Percentiles rank a stretch among this genome's conserved stretches.
Evolutionary conservation across 2,888 invertebrate genomes (phyloP).

Genomic region (Molorchus minor): DNA sequence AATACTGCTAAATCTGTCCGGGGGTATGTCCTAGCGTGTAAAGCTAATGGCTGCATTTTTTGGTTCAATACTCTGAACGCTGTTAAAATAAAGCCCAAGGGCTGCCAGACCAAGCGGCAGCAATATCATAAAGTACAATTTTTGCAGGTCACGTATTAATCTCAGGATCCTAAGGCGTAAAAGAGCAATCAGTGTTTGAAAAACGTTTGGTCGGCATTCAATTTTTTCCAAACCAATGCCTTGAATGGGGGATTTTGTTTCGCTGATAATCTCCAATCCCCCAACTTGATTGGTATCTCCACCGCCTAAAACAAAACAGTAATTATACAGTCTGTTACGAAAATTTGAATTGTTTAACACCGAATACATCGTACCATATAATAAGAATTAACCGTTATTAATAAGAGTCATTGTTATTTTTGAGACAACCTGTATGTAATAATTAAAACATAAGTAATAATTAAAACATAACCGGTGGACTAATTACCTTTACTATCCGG

Average conservation of each 20-base stretch:
- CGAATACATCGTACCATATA: no score
- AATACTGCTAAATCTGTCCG: conserved; percentile 70
- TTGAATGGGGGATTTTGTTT: conserved; percentile 66
- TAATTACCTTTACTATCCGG: conserved; percentile 44
- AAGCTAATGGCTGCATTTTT: conserved; percentile 70
- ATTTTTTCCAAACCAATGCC: conserved; percentile 71
- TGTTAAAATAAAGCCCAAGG: conserved; percentile 71
- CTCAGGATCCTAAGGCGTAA: conserved; percentile 72
- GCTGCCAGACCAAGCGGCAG: conserved; percentile 76
- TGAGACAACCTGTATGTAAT: no score
- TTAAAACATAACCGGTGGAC: no score
- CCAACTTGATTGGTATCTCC: conserved; percentile 57
- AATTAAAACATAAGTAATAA: no score
- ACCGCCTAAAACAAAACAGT: conserved; percentile 66
- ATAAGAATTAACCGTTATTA: no score
- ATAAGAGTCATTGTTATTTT: no score
- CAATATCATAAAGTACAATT: conserved; percentile 78
- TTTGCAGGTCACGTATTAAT: conserved; percentile 72
- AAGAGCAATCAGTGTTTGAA: conserved; percentile 74
- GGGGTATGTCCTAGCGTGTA: conserved; percentile 72
- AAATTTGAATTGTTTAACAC: no score
- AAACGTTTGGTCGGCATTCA: conserved; percentile 70
- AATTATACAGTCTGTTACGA: no score
- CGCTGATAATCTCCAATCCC: conserved; percentile 61
- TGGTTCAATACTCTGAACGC: conserved; percentile 70